A percentile compares a stretch with the other conserved stretches of the same genome.
Conservation (phyloP, 2,113 vertebrate genomes). For the Cochlearius cochlearius region DNA sequence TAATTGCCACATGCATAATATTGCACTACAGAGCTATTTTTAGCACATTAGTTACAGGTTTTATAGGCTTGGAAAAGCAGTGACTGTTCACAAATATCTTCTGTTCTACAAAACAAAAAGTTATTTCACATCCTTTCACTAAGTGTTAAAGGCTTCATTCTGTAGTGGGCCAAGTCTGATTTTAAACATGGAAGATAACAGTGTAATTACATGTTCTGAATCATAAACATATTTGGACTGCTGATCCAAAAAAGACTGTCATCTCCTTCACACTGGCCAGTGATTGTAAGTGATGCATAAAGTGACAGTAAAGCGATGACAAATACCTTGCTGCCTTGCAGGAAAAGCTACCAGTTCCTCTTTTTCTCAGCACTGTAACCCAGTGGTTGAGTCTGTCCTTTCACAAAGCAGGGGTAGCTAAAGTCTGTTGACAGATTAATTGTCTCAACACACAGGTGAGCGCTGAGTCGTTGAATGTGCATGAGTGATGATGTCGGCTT, state of each 20-base stretch:
- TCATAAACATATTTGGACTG: not conserved
- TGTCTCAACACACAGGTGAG: not conserved
- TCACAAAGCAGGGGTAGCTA: not conserved
- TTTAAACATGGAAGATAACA: not conserved
- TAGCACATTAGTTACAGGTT: slow-evolving; percentile 47
- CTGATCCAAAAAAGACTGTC: not conserved
- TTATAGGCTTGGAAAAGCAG: slow-evolving; percentile 47
- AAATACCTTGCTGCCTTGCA: not conserved
- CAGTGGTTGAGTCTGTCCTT: not conserved
- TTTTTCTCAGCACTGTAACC: not conserved
- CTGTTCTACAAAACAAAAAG: not conserved
- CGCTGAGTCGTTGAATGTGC: not conserved
- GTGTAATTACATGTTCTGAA: not conserved
- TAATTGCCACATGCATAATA: slow-evolving; percentile 67
- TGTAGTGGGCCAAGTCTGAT: not conserved
- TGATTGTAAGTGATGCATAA: too few species aligned
- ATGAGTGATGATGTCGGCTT: not conserved
- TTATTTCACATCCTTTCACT: slow-evolving; percentile 19
- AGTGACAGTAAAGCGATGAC: not conserved
- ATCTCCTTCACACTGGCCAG: not conserved
- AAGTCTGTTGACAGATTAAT: not conserved
- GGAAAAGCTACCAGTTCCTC: not conserved
- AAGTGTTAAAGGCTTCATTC: not conserved
- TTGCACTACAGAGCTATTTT: slow-evolving; percentile 58
- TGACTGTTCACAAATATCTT: slow-evolving; percentile 23